Conservation (phyloP, 2,113 vertebrate species). For the Gallinago undulata region DNA sequence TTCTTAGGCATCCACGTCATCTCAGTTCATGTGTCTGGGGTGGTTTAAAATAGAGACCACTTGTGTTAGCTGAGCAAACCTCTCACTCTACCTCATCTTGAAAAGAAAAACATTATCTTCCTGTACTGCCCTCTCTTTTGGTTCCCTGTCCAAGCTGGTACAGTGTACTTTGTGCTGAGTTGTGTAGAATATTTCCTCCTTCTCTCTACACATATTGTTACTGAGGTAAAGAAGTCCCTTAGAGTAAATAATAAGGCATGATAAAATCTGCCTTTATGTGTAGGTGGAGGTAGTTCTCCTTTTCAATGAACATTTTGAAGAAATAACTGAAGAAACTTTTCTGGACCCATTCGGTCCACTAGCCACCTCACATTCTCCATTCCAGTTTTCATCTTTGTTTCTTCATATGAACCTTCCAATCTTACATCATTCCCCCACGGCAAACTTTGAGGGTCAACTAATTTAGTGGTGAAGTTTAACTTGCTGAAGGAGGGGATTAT, state of each 20-base stretch:
- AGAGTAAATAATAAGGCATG: not conserved
- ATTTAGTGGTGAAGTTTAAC: slow-evolving; percentile 59
- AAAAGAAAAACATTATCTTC: not conserved
- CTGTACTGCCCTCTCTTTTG: not conserved
- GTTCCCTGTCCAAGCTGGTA: not conserved
- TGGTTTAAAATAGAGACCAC: not conserved
- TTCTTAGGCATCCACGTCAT: not conserved
- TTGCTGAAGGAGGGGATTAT: slow-evolving; percentile 44
- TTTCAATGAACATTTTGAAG: not conserved
- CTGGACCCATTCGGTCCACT: not conserved
- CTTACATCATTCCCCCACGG: not conserved
- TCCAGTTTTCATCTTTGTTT: slow-evolving; percentile 32
- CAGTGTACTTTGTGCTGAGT: not conserved
- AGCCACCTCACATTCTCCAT: not conserved
- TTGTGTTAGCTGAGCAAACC: not conserved
- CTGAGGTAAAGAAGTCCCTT: not conserved
- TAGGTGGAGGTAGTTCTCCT: not conserved
- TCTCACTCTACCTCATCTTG: not conserved
- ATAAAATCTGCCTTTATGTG: not conserved
- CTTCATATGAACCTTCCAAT: slow-evolving; percentile 30
- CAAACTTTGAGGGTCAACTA: slow-evolving; percentile 54
- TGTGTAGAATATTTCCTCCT: not conserved
- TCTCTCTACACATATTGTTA: not conserved
- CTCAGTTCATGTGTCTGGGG: not conserved
- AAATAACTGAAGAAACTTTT: not conserved